Evolutionary conservation across 1,140 invertebrate genomes (phyloP).

Genomic region (Plodia interpunctella): DNA sequence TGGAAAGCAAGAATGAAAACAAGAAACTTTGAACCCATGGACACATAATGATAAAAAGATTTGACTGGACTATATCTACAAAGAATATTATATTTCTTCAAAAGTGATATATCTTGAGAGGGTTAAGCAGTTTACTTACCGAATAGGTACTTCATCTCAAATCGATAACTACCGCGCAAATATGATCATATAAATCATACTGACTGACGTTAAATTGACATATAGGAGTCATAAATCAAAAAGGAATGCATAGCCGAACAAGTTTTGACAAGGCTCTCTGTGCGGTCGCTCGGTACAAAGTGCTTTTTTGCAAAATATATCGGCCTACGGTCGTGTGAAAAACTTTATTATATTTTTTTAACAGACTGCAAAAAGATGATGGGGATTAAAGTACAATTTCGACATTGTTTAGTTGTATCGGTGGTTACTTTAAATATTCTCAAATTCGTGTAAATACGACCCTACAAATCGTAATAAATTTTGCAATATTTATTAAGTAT

Average conservation of each 20-base stretch:
- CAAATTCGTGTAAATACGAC: too few relatives aligned
- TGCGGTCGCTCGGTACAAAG: constrained; percentile 32
- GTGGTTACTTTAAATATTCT: too few relatives aligned
- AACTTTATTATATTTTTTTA: constrained; percentile 6
- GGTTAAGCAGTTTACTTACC: background rate
- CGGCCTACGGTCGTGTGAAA: constrained; percentile 7
- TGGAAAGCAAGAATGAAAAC: too few relatives aligned
- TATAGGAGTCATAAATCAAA: constrained; percentile 60
- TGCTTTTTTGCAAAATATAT: constrained; percentile 34
- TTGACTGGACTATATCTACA: too few relatives aligned
- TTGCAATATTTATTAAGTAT: too few relatives aligned
- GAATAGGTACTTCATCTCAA: constrained; percentile 8
- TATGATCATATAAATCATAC: constrained; percentile 56
- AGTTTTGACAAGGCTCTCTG: constrained; percentile 57
- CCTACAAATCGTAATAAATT: too few relatives aligned
- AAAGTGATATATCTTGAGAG: background rate
- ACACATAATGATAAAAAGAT: too few relatives aligned
- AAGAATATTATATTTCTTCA: background rate
- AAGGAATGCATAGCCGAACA: constrained; percentile 48
- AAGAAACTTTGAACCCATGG: too few relatives aligned
- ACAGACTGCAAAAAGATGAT: background rate
- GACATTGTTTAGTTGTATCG: too few relatives aligned
- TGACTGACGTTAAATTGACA: constrained; percentile 58
- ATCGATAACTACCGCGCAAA: constrained; percentile 29
- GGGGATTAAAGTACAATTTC: too few relatives aligned